These are phyloP conservation scores for Agrotis exclamationis DNA, from an alignment of 2,888 invertebrate species.

Conservation along the genomic window DNA sequence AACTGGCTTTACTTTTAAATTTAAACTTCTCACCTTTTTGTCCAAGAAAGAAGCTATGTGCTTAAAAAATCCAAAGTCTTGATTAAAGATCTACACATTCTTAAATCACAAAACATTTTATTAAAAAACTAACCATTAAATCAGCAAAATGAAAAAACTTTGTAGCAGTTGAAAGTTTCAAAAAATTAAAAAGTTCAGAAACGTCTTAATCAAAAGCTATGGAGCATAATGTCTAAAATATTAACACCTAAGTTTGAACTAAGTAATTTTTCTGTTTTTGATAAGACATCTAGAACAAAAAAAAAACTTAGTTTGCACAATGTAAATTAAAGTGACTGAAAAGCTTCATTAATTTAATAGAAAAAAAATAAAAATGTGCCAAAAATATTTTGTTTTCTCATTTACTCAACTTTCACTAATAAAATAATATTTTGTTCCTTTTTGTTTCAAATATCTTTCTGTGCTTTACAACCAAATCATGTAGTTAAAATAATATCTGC, in stretches of 20 bases:
- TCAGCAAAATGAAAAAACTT: conserved; percentile 39
- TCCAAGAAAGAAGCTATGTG: neutral
- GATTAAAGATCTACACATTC: neutral
- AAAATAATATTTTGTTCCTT: too few relatives aligned
- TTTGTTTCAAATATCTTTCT: too few relatives aligned
- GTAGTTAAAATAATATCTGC: too few relatives aligned
- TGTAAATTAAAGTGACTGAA: conserved; percentile 25
- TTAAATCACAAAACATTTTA: neutral
- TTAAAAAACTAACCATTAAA: conserved; percentile 4
- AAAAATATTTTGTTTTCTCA: too few relatives aligned
- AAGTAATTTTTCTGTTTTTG: conserved; percentile 22
- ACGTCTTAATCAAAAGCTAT: conserved; percentile 25
- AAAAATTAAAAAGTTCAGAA: conserved; percentile 17
- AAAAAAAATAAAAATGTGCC: too few relatives aligned
- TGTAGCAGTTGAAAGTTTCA: conserved; percentile 20
- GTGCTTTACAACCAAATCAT: too few relatives aligned
- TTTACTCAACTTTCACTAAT: too few relatives aligned
- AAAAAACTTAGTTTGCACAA: conserved; percentile 4
- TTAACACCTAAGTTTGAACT: conserved; percentile 32
- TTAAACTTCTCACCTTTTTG: neutral
- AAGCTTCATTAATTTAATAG: conserved; percentile 4
- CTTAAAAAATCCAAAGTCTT: neutral
- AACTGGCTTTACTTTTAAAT: neutral
- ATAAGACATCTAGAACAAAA: neutral
- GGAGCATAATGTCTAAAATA: conserved; percentile 29